These are phyloP conservation scores for Phortica magna DNA, from an alignment of 2,888 invertebrate species.

Conservation along the genomic window DNA sequence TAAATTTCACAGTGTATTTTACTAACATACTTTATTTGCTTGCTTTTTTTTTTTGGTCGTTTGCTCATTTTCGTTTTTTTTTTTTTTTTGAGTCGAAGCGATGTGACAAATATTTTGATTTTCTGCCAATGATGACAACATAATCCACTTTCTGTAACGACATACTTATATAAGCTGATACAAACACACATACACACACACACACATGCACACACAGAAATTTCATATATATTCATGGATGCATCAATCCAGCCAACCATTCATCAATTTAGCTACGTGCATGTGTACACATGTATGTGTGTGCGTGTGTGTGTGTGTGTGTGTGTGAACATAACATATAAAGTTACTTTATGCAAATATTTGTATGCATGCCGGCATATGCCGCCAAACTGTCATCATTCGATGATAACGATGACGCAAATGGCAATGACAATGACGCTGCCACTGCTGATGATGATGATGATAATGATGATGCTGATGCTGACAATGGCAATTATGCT, in stretches of 20 bases:
- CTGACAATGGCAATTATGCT: too few relatives aligned
- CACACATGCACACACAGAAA: too few relatives aligned
- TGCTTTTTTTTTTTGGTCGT: too few relatives aligned
- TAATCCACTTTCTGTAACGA: constrained; percentile 10
- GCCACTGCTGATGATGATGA: background rate
- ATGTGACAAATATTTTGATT: constrained; percentile 26
- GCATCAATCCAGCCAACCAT: too few relatives aligned
- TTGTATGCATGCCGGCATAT: background rate
- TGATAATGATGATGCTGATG: background rate
- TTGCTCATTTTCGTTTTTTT: background rate
- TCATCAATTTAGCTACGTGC: too few relatives aligned
- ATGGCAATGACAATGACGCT: background rate
- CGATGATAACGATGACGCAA: background rate
- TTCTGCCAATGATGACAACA: constrained; percentile 13
- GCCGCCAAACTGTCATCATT: constrained; percentile 6
- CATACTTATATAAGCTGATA: background rate
- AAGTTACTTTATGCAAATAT: constrained; percentile 1
- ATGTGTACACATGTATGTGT: background rate
- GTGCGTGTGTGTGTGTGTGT: background rate
- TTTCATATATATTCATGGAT: too few relatives aligned
- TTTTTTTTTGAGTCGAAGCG: background rate
- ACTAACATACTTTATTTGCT: background rate
- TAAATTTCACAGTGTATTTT: background rate
- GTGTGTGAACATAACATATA: background rate
- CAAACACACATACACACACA: too few relatives aligned